These are phyloP conservation scores for Brachionus plicatilis DNA, from an alignment of 1,140 invertebrate genomes.

Conservation along the genomic window DNA sequence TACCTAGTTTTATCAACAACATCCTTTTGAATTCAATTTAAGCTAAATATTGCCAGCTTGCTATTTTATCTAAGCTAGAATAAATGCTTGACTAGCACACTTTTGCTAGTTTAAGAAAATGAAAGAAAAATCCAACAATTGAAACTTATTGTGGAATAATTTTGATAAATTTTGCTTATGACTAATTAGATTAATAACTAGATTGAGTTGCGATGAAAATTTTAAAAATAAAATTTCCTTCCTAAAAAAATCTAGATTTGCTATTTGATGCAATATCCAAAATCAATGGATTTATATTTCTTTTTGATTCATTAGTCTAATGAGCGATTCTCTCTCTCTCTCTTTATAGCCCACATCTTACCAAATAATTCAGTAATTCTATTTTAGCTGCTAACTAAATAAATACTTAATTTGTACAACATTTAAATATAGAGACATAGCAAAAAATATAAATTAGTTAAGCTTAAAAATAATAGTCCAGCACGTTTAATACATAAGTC, in stretches of 20 bases:
- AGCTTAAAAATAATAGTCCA: constrained; percentile 27
- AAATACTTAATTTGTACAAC: constrained; percentile 21
- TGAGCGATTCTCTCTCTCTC: neutral
- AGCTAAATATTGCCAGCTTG: constrained; percentile 1
- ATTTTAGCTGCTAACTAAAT: neutral
- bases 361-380: constrained; percentile 25
- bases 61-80: constrained; percentile 11
- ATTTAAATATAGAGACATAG: neutral
- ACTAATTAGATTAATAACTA: constrained; percentile 25
- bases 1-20: constrained; percentile 6
- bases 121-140: neutral
- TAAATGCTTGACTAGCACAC: neutral
- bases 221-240: neutral
- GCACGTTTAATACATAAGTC: constrained; percentile 4
- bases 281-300: neutral
- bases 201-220: neutral
- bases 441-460: neutral
- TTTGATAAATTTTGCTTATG: neutral
- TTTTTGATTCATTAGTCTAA: constrained; percentile 7
- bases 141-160: neutral
- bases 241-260: constrained; percentile 7
- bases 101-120: constrained; percentile 7
- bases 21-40: neutral
- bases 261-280: constrained; percentile 15
- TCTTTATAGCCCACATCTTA: neutral